Base-by-base conservation (phyloP, 2,797 vertebrate species). In the Pantherophis vulpinus region DNA sequence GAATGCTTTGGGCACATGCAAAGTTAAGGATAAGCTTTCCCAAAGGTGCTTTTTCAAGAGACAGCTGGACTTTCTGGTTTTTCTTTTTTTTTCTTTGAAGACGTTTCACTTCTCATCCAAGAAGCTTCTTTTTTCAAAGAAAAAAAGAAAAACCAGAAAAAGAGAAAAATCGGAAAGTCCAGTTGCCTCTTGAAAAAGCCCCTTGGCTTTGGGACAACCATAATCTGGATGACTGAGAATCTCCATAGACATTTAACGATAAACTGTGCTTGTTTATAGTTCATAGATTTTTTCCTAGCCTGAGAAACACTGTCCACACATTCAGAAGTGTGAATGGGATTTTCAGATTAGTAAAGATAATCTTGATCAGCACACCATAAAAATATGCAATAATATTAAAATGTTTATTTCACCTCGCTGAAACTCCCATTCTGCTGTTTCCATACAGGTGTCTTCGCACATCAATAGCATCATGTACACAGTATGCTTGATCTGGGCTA, bases 401-500 rank as follows among this genome's bases (percentile, higher is more conserved):
- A 58, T 29, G n/a, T 88, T 32, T 56, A 16, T 58, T 74, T 90
- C 63, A 87, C 20, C 70, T 87, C 32, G 2, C 18, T 90, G n/a
- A 90, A 86, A 86, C 6, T 13, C 51, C 47, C 25, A 32, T 58
- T 74, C 4, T 83, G n/a, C 29, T 92, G 37, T 55, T 18, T 58
- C 91, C 51, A 92, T 4, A 0, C 96, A 98, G 98, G 93, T 98
- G 37, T 95, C 86, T 1, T 59, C 92, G 87, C 96, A 83, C 23
- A 93, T 98, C 37, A 94, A 91, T 88, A 95, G 96, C 42, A 95
- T 96, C 83, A 95, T 98, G 91, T 96, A 97, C 96, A 97, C 97
- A 0, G 23, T 98, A 18, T 92, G 96, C 93, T 97, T 97, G 87
- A 95, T 98, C 55, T 98, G 98, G 95, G 96, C 96, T 90, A 96